A percentile compares a stretch with the other conserved stretches of the same genome.
Conservation (phyloP, 2,113 vertebrate species). For the Rhizomys pruinosus region DNA sequence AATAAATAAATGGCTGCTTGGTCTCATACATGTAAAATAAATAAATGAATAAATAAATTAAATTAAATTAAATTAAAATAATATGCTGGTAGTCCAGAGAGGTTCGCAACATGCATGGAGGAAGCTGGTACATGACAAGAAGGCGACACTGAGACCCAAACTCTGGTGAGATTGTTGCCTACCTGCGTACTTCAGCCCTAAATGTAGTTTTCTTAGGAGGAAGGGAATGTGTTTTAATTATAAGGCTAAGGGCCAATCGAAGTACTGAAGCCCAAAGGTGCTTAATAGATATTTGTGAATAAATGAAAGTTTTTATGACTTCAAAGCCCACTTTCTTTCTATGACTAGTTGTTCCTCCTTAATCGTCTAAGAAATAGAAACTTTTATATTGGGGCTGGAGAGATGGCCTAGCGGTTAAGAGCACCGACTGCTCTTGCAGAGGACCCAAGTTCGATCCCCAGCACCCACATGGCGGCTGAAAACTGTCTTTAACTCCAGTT, state of each 20-base stretch:
- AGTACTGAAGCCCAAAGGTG: background rate
- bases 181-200: background rate
- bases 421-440: too few relatives aligned
- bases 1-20: too few relatives aligned
- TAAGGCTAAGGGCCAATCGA: background rate
- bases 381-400: too few relatives aligned
- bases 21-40: too few relatives aligned
- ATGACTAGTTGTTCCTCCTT: background rate
- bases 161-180: background rate
- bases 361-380: slow-evolving; percentile 1
- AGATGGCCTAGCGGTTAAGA: too few relatives aligned
- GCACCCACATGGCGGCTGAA: too few relatives aligned
- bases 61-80: too few relatives aligned
- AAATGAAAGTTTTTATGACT: slow-evolving; percentile 40
- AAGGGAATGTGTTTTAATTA: slow-evolving; percentile 13
- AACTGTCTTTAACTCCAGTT: too few relatives aligned
- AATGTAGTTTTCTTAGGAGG: background rate
- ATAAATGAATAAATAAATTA: too few relatives aligned
- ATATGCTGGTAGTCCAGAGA: background rate
- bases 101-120: background rate
- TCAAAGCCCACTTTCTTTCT: slow-evolving; percentile 28
- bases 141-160: background rate
- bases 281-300: slow-evolving; percentile 39
- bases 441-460: too few relatives aligned
- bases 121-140: background rate